phyloP scores from a whole-genome alignment of 2,888 invertebrate genomes.

The Ichneumoninae sp. region DNA sequence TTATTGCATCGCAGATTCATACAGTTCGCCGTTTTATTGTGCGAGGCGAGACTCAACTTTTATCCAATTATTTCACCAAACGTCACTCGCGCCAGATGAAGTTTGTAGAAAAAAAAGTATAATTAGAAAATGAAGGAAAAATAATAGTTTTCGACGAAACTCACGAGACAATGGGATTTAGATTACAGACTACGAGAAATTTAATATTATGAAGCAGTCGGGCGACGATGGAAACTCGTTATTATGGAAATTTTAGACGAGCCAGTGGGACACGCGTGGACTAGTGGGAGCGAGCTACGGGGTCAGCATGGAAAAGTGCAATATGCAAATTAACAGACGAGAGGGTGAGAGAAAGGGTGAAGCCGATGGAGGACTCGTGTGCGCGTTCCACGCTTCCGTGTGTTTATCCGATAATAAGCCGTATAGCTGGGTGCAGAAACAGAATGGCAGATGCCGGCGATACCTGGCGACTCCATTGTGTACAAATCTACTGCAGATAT shows the following conservation, averaged over 20 bases:
- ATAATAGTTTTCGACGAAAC: neutral
- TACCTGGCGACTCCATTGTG: slow-evolving; percentile 14
- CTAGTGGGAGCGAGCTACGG: slow-evolving; percentile 3
- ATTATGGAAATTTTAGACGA: slow-evolving; percentile 63
- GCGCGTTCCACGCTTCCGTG: slow-evolving; percentile 36
- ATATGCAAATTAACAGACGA: slow-evolving; percentile 63
- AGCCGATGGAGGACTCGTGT: slow-evolving; percentile 23
- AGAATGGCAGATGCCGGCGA: slow-evolving; percentile 34
- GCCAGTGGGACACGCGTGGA: slow-evolving; percentile 20
- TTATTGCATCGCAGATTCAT: neutral
- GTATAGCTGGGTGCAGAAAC: slow-evolving; percentile 28
- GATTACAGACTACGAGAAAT: slow-evolving; percentile 42
- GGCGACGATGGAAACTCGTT: slow-evolving; percentile 52
- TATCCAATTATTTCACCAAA: neutral
- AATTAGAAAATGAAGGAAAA: neutral
- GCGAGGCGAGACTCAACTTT: neutral
- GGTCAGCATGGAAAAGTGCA: slow-evolving; percentile 62
- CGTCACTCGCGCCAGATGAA: neutral
- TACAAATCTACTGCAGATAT: neutral
- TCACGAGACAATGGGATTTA: slow-evolving; percentile 19
- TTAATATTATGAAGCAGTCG: slow-evolving; percentile 42
- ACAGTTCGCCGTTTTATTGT: neutral
- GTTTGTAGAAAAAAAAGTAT: neutral
- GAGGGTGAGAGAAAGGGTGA: slow-evolving; percentile 22
- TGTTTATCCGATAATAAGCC: slow-evolving; percentile 60